Percentiles rank a stretch among this genome's conserved stretches.
These are phyloP conservation scores for Biston betularia DNA, from an alignment of 2,888 invertebrate species.

Conservation along the genomic window DNA sequence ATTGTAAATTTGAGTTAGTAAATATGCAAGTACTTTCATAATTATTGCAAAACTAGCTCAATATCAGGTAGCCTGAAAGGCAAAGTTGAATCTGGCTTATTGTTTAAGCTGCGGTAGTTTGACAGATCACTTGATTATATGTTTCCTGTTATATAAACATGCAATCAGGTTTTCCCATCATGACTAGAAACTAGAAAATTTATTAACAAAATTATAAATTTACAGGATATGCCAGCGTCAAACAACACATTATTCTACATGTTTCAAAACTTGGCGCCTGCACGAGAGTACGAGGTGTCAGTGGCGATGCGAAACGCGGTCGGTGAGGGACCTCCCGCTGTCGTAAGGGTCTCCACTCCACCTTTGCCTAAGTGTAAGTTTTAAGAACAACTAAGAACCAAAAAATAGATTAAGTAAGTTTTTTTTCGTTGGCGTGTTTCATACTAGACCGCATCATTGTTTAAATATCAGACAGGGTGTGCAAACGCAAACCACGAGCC, in stretches of 20 bases:
- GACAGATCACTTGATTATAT: too few species aligned
- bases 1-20: neutral
- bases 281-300: slow-evolving; percentile 91
- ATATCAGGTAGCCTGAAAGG: too few species aligned
- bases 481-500: too few species aligned
- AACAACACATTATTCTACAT: slow-evolving; percentile 90
- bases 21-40: neutral
- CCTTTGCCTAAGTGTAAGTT: slow-evolving; percentile 87
- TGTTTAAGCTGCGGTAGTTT: too few species aligned
- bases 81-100: too few species aligned
- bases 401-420: too few species aligned
- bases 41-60: neutral
- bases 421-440: too few species aligned
- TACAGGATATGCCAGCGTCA: slow-evolving; percentile 91
- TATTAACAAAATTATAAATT: slow-evolving; percentile 12
- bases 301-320: slow-evolving; percentile 92
- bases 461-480: too few species aligned
- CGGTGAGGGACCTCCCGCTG: slow-evolving; percentile 92
- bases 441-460: too few species aligned
- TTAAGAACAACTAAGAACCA: neutral
- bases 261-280: slow-evolving; percentile 90
- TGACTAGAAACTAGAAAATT: too few species aligned
- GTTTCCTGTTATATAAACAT: too few species aligned
- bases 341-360: slow-evolving; percentile 88
- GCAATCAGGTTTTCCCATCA: too few species aligned